phyloP scores from a whole-genome alignment of 2,888 invertebrate species.

The Tortrix viridana region DNA sequence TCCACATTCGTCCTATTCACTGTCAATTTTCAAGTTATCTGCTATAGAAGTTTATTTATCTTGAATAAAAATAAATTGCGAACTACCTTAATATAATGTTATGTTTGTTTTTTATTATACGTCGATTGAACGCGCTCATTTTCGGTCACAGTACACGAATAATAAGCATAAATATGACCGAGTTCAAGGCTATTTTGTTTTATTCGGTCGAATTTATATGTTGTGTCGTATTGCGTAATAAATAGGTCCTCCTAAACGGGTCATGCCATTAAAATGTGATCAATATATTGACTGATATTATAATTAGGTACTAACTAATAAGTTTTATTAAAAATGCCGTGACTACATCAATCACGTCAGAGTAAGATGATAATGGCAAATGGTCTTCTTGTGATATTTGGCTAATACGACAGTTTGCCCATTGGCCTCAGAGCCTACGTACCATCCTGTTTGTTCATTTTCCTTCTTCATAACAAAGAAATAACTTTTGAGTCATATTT shows the following conservation, averaged over 20 bases:
- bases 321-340: not conserved
- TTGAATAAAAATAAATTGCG: too few species aligned
- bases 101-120: not conserved
- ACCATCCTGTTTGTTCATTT: too few species aligned
- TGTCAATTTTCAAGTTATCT: too few species aligned
- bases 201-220: not conserved
- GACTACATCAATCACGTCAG: not conserved
- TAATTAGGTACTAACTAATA: not conserved
- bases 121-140: constrained; percentile 16
- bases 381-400: too few species aligned
- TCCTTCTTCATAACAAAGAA: too few species aligned
- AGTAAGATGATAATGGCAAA: too few species aligned
- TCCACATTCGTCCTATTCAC: too few species aligned
- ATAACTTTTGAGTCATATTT: too few species aligned
- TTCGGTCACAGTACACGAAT: constrained; percentile 15
- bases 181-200: constrained; percentile 24
- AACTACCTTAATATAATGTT: too few species aligned
- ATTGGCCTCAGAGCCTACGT: too few species aligned
- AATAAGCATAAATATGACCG: constrained; percentile 11
- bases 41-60: too few species aligned
- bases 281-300: not conserved
- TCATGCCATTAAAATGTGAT: not conserved
- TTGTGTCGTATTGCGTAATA: not conserved
- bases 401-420: too few species aligned
- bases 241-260: not conserved